Conservation (phyloP, 2,888 invertebrate species). For the Monopis laevigella region DNA sequence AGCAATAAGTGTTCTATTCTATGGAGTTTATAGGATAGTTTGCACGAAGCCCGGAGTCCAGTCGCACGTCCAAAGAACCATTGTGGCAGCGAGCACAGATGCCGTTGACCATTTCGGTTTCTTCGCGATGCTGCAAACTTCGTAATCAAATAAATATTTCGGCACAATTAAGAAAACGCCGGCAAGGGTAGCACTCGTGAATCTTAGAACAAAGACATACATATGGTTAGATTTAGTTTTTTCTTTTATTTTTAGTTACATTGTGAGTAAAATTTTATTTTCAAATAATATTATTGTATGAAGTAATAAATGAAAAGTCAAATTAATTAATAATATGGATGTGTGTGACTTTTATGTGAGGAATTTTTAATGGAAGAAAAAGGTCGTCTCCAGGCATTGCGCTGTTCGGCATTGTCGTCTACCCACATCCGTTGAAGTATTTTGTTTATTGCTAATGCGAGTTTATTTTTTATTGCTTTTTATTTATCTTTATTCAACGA, state of each 20-base stretch:
- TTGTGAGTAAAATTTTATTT: too few species aligned
- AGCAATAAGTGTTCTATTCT: conserved; percentile 15
- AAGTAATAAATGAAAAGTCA: too few species aligned
- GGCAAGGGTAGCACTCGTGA: conserved; percentile 64
- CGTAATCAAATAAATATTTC: conserved; percentile 68
- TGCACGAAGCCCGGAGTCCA: conserved; percentile 14
- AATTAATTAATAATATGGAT: not conserved
- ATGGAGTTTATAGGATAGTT: conserved; percentile 38
- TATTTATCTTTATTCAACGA: conserved; percentile 69
- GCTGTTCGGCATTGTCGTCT: conserved; percentile 41
- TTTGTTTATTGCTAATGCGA: conserved; percentile 69
- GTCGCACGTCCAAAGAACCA: conserved; percentile 31
- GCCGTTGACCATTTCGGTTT: conserved; percentile 65
- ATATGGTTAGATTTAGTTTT: too few species aligned
- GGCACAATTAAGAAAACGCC: conserved; percentile 68
- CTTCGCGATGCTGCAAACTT: conserved; percentile 56
- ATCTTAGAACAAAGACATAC: conserved; percentile 33
- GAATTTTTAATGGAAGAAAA: not conserved
- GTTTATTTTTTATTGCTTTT: conserved; percentile 68
- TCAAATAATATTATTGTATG: too few species aligned
- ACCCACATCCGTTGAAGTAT: conserved; percentile 68
- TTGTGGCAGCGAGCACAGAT: conserved; percentile 47
- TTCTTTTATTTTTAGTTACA: too few species aligned
- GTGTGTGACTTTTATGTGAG: too few species aligned
- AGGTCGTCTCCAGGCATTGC: conserved; percentile 35